phyloP scores from a whole-genome alignment of 1,140 invertebrate species.

The Meteorus sp. region DNA sequence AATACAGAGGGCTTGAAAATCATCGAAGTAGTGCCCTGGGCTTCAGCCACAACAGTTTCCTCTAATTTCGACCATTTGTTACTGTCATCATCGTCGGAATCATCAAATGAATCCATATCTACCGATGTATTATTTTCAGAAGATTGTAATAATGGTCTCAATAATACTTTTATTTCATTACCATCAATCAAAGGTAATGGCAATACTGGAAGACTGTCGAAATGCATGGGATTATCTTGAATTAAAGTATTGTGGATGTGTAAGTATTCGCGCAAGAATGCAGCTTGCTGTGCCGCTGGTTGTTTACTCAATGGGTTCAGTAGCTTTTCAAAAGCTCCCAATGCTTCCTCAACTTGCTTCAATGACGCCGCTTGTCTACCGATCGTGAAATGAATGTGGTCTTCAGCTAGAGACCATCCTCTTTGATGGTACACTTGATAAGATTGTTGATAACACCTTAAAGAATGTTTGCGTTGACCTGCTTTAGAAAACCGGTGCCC shows the following conservation, averaged over 20 bases:
- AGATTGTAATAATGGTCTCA: conserved; percentile 58
- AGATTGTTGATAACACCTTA: conserved; percentile 90
- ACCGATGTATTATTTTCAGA: conserved; percentile 40
- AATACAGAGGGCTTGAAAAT: conserved; percentile 77
- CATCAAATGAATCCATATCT: conserved; percentile 42
- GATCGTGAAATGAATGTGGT: conserved; percentile 94
- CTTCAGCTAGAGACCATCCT: conserved; percentile 88
- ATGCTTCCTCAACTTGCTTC: conserved; percentile 74
- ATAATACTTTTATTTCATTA: conserved; percentile 68
- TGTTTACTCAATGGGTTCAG: conserved; percentile 77
- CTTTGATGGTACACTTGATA: conserved; percentile 83
- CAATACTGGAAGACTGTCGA: conserved; percentile 61
- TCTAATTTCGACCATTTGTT: conserved; percentile 74
- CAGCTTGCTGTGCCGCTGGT: conserved; percentile 75
- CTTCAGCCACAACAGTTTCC: conserved; percentile 74
- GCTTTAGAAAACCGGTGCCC: conserved; percentile 92
- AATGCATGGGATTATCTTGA: conserved; percentile 58
- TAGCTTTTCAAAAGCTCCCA: conserved; percentile 77
- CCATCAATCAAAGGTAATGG: conserved; percentile 71
- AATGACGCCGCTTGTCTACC: conserved; percentile 84
- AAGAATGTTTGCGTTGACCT: conserved; percentile 85
- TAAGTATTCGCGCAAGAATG: conserved; percentile 88
- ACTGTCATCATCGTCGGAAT: conserved; percentile 50
- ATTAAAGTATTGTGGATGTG: conserved; percentile 69
- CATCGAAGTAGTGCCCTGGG: conserved; percentile 70